These are phyloP conservation scores for Eupithecia centaureata DNA, from an alignment of 2,888 invertebrate genomes.

Conservation along the genomic window DNA sequence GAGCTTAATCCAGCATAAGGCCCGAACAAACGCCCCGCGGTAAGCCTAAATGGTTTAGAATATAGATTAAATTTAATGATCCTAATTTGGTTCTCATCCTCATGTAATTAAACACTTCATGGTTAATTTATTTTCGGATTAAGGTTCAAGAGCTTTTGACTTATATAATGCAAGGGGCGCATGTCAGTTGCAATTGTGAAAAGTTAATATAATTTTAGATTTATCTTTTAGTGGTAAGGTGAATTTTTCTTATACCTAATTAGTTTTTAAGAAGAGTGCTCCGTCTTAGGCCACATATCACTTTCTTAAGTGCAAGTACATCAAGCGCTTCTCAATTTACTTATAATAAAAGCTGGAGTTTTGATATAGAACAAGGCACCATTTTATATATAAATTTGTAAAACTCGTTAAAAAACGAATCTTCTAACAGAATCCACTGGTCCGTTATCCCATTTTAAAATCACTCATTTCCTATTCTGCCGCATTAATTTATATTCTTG, in stretches of 20 bases:
- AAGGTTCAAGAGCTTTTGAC: neutral
- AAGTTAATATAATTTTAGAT: no score
- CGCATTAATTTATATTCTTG: constrained; percentile 47
- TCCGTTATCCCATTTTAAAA: constrained; percentile 49
- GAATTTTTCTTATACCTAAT: no score
- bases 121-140: constrained; percentile 1
- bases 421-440: constrained; percentile 45
- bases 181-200: neutral
- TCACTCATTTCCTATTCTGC: constrained; percentile 44
- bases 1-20: constrained; percentile 70
- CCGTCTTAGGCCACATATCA: no score
- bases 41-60: constrained; percentile 64
- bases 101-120: constrained; percentile 53
- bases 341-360: no score
- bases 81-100: constrained; percentile 66
- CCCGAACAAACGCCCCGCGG: constrained; percentile 59
- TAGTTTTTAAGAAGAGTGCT: no score
- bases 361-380: neutral
- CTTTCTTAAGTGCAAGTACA: no score
- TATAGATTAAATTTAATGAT: constrained; percentile 77
- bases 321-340: no score
- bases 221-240: no score
- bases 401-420: constrained; percentile 25
- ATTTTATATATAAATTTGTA: neutral
- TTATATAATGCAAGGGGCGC: neutral